Conservation (phyloP, 2,888 invertebrate genomes). For the Chouioia cunea region DNA sequence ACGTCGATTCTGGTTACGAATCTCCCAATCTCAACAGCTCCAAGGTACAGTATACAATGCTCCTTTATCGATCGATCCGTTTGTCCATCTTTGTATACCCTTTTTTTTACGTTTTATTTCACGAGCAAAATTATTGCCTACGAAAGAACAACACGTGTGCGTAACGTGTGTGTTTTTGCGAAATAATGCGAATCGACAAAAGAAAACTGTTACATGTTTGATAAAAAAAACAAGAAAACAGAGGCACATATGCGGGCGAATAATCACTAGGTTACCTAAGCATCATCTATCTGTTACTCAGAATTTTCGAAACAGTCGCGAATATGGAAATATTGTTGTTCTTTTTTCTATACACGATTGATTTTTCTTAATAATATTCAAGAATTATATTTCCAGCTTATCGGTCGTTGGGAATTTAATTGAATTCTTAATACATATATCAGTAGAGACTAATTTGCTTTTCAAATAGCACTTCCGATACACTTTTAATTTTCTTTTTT, state of each 20-base stretch:
- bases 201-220: no score
- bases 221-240: no score
- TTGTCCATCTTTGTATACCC: background rate
- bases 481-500: conserved; percentile 3
- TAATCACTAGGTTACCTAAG: no score
- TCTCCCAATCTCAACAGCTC: conserved; percentile 50
- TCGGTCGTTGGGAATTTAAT: no score
- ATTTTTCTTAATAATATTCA: background rate
- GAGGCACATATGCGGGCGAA: no score
- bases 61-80: background rate
- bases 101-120: no score
- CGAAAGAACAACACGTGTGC: no score
- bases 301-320: background rate
- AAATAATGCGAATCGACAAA: no score
- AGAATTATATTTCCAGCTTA: background rate
- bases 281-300: no score
- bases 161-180: no score
- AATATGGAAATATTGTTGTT: background rate
- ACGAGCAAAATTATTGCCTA: no score
- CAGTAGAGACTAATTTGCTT: conserved; percentile 10
- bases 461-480: conserved; percentile 9
- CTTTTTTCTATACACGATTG: background rate
- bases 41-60: conserved; percentile 50
- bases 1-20: conserved; percentile 58
- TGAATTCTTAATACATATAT: no score